These are phyloP conservation scores for Drosophila quinaria DNA, from an alignment of 2,888 invertebrate species.

Conservation along the genomic window DNA sequence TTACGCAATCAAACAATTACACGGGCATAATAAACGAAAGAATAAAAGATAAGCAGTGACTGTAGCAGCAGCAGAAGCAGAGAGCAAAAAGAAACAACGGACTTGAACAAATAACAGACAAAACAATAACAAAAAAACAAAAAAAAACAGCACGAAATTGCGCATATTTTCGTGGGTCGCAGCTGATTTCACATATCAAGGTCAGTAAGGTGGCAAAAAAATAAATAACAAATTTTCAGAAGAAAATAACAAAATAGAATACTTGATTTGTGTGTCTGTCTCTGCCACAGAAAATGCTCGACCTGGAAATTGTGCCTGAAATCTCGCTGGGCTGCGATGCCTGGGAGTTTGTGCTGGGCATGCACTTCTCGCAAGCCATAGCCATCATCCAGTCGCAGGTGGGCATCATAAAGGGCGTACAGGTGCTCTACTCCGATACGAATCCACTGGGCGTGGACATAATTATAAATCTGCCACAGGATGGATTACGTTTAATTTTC, in stretches of 20 bases:
- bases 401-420: constrained; percentile 96
- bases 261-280: constrained; percentile 18
- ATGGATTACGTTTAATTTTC: constrained; percentile 98
- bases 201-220: constrained; percentile 74
- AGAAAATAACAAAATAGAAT: constrained; percentile 25
- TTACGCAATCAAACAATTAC: constrained; percentile 51
- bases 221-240: constrained; percentile 21
- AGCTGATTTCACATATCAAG: constrained; percentile 81
- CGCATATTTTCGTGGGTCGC: constrained; percentile 75
- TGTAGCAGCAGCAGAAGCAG: constrained; percentile 25
- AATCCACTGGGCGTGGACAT: constrained; percentile 97
- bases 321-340: constrained; percentile 97
- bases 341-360: constrained; percentile 97
- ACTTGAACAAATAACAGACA: constrained; percentile 63
- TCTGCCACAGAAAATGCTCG: constrained; percentile 90
- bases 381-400: constrained; percentile 98
- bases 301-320: constrained; percentile 98
- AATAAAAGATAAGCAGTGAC: constrained; percentile 26
- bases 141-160: constrained; percentile 66
- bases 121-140: constrained; percentile 63
- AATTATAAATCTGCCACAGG: constrained; percentile 97
- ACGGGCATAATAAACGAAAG: constrained; percentile 27
- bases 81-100: constrained; percentile 52
- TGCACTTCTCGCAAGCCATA: constrained; percentile 99
- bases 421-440: constrained; percentile 98